A percentile compares a stretch with the other conserved stretches of the same genome.
Evolutionary conservation across 2,888 invertebrate species (phyloP).

Genomic region (Leucozona laternaria): DNA sequence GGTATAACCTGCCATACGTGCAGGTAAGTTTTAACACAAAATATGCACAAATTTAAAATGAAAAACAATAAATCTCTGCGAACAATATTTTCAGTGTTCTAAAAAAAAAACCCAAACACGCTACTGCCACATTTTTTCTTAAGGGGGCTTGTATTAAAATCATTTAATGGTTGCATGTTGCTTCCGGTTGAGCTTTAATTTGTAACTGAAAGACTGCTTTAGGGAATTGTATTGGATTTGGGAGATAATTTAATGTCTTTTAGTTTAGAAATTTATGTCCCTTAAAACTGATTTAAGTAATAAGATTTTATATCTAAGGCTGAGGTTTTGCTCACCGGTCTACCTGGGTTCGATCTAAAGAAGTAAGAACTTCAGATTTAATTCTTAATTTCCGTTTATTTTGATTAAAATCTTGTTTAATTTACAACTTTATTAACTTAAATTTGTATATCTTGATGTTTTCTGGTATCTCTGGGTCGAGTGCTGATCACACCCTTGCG

Average conservation of each 20-base stretch:
- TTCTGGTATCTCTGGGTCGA: too few relatives aligned
- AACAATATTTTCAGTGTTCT: background rate
- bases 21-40: background rate
- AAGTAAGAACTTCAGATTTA: too few relatives aligned
- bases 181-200: conserved; percentile 1
- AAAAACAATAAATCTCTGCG: conserved; percentile 20
- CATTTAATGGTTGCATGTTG: conserved; percentile 27
- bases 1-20: too few relatives aligned
- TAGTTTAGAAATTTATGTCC: background rate
- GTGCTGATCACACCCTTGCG: too few relatives aligned
- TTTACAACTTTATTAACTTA: too few relatives aligned
- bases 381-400: too few relatives aligned
- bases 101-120: conserved; percentile 13
- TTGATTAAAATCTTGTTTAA: too few relatives aligned
- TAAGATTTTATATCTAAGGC: too few relatives aligned
- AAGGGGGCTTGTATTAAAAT: conserved; percentile 10
- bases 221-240: background rate
- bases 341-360: too few relatives aligned
- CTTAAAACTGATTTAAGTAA: too few relatives aligned
- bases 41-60: conserved; percentile 20
- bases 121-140: conserved; percentile 3
- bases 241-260: background rate
- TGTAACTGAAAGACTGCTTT: background rate
- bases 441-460: too few relatives aligned
- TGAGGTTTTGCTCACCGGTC: too few relatives aligned